Base-by-base conservation (phyloP, 2,113 vertebrate genomes). In the Theropithecus gelada region DNA sequence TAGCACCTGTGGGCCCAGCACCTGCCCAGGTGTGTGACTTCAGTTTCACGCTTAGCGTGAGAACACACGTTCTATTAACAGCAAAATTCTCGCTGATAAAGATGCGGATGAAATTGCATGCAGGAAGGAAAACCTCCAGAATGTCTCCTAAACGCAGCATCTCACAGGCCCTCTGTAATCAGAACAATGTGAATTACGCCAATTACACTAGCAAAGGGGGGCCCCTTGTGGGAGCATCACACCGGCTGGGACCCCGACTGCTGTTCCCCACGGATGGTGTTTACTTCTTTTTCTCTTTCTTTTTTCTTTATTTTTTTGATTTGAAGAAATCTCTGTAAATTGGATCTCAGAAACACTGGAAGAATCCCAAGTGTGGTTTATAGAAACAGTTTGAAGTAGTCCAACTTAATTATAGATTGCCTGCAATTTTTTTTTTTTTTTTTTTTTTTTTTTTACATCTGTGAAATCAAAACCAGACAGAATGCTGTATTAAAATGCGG, bases 381-480 rank as follows among this genome's bases (percentile, higher is more conserved):
- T 64, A 86, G 92, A 89, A 93, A 96, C 94, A 91, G 97, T 70
- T 79, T 75, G 78, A 95, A 85, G 95, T 38, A 64, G 93, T 85
- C 94, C 80, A 83, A 23, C 85, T 73, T 90, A 57, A 66, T 73
- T 90, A 95, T 90, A 97, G 90, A 92, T 78, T 78, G 97, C 95
- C 78, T 95, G 93, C 38, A 0, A 48, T 25, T 88, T 91, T 57
- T 76, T 75, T 45, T 45, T 43, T 43, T 43, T 75, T 45, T 45
- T 43, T 43, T 43, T 43, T 38, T n/a, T 70, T 68, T 82, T 66
- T 94, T 93, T 88, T 68, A 35, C 90, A 88, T 98, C 94, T 96
- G 91, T 90, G 94, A 94, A 98, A 97, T 98, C 93, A 97, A 96
- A 98, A 95, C 96, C 97, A 98, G 97, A 98, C 96, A 64, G 84